Base-by-base conservation (phyloP, 2,113 vertebrate species). In the Pithys albifrons region DNA sequence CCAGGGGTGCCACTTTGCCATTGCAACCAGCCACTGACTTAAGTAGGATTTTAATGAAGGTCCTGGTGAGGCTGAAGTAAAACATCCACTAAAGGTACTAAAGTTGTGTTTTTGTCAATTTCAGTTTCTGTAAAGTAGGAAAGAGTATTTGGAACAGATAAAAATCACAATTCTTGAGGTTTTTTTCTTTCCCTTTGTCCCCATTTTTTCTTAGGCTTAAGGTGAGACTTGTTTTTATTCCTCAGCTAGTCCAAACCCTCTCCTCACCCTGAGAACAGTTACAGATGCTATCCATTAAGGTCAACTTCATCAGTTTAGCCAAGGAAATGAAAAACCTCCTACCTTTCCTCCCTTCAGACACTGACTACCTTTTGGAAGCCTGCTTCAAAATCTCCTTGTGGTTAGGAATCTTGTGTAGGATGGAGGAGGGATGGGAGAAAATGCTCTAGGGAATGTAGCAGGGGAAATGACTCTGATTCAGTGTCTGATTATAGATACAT, bases 271-370 rank as follows among this genome's bases (percentile, higher is more conserved):
- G 94, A 97, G 89, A 97, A 96, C 89, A 93, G 88, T 97, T 97
- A 95, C 97, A 98, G 97, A 97, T 98, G 96, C 95, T 97, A 46
- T 96, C 82, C 75, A 93, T 95, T 97, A 89, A 96, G 91, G 97
- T 95, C 90, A 95, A 77, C 95, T 97, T 97, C 93, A 95, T 96
- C 95, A 72, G 29, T 95, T 93, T 95, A 95, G 84, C 93, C 88
- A 97, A 97, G 95, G 95, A 97, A 94, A 88, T 96, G 52, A 85
- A 97, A 95, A 96, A 84, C 58, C 43, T 86, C 79, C 73, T 75
- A 11, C 67, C 82, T 48, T 87, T 84, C 70, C 27, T 90, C 55
- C 62, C 71, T 83, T 45, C 64, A 93, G 93, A 80, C 92, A 96
- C 89, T 85, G 94, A 97, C 94, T 94, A 88, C 94, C 27, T 97